Evolutionary conservation across 2,113 vertebrate genomes (phyloP), one percentile per base, ranked within the genome.

Genomic region (Illadopsis cleaveri): DNA sequence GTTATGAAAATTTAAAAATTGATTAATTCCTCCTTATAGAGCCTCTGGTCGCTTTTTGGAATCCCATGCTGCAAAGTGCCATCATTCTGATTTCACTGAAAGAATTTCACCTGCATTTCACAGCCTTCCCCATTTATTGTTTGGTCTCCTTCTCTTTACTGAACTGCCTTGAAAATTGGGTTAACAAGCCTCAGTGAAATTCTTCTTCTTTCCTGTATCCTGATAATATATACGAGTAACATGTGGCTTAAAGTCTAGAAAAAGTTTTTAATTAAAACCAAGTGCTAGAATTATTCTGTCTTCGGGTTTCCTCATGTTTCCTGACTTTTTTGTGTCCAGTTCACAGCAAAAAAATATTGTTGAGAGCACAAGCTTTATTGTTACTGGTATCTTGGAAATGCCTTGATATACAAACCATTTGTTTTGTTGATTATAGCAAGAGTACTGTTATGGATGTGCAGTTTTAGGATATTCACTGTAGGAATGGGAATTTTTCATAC

Each of bases 261-360:
- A 84, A 86, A 75, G 35, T 27, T 92, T 89, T 81, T 92, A 89
- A 93, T 94, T 89, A 90, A 94, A 95, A 88, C 31, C 64, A 81
- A 93, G 92, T 75, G 76, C 57, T 81, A 83, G 45, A 93, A 90
- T 86, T 89, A 66, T 10, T 60, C 30, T 69, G 37, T 76, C 76
- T 85, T 86, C 42, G 1, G 5, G 20, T 92, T 81, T 83, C 54
- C 47, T 93, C 21, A 21, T 22, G 47, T 86, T 93, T 88, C 68
- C 79, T 75, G 56, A 35, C 33, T 37, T 69, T 57, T 73, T 40
- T 56, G 33, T 51, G 71, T 78, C 71, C 48, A 54, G 22, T 51
- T 93, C 51, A 73, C 24, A 44, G 22, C 5, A 65, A 58, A 58
- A 57, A 54, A 72, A 68, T 66, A 33, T 17, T 71, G 14, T 64